Conservation (phyloP, 2,888 invertebrate species). For the Drosophila atroscutellata region DNA sequence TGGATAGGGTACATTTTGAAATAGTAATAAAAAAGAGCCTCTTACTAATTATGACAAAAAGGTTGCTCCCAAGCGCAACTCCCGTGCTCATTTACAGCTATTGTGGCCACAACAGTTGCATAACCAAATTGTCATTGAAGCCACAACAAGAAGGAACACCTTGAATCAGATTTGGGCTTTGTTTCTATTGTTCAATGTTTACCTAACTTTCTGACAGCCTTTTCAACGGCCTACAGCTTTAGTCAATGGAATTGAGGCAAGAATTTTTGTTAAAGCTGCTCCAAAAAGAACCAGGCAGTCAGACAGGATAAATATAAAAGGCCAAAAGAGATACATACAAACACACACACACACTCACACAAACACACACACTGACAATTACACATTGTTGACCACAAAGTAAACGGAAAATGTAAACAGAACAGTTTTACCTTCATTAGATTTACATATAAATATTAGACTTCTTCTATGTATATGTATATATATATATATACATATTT, state of each 20-base stretch:
- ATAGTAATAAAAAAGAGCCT: not conserved
- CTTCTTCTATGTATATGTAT: not conserved
- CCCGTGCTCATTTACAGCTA: conserved; percentile 35
- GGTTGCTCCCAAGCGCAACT: not conserved
- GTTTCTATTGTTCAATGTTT: conserved; percentile 49
- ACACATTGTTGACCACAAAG: conserved; percentile 34
- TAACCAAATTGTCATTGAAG: conserved; percentile 14
- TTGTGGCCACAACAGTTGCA: not conserved
- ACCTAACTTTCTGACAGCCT: conserved; percentile 44
- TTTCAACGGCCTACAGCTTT: conserved; percentile 43
- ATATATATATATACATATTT: not conserved
- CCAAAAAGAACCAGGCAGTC: conserved; percentile 6
- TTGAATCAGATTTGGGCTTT: conserved; percentile 25
- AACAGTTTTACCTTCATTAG: conserved; percentile 74
- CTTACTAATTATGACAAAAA: not conserved
- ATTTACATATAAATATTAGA: conserved; percentile 73
- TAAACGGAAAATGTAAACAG: conserved; percentile 62
- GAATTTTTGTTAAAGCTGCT: conserved; percentile 52
- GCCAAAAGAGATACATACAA: conserved; percentile 22
- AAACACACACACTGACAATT: conserved; percentile 4
- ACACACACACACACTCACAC: conserved; percentile 2
- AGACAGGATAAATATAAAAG: conserved; percentile 37
- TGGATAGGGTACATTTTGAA: not conserved
- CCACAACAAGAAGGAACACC: conserved; percentile 8
- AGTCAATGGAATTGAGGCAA: conserved; percentile 41